Percentiles rank a stretch among this genome's conserved stretches.
phyloP scores from a whole-genome alignment of 2,797 vertebrate species.

The Megaceryle alcyon region DNA sequence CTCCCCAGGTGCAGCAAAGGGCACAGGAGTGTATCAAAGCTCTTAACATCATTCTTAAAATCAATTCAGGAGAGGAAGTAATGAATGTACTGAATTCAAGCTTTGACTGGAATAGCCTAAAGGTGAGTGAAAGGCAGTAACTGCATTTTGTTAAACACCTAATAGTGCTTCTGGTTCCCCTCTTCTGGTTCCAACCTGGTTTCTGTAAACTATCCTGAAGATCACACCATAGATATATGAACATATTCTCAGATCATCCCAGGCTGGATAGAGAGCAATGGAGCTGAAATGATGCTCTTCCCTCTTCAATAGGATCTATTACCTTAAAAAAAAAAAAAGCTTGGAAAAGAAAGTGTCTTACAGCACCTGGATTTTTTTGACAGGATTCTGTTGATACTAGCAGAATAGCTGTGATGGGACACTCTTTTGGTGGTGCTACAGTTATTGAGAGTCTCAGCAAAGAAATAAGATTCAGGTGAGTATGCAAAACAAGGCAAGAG shows the following conservation, averaged over 20 bases:
- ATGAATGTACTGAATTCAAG: conserved; percentile 82
- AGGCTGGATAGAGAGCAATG: not conserved
- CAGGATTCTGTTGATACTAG: conserved; percentile 90
- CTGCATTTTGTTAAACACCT: not conserved
- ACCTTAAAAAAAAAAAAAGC: not conserved
- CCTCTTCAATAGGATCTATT: not conserved
- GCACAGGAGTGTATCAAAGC: conserved; percentile 89
- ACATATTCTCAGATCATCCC: not conserved
- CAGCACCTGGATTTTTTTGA: conserved; percentile 53
- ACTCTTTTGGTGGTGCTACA: conserved; percentile 95
- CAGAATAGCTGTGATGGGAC: conserved; percentile 87
- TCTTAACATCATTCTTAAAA: conserved; percentile 84
- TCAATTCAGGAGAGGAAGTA: conserved; percentile 83
- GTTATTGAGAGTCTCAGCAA: conserved; percentile 89
- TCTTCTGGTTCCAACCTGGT: conserved; percentile 3
- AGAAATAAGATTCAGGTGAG: conserved; percentile 91
- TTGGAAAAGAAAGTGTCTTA: conserved; percentile 23
- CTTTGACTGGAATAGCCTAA: conserved; percentile 87
- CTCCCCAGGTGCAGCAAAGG: conserved; percentile 87
- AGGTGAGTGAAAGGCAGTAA: conserved; percentile 75
- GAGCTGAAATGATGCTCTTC: not conserved
- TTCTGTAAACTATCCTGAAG: not conserved
- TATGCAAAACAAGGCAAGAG: conserved; percentile 16
- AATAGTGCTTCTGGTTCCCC: not conserved
- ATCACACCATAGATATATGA: not conserved